Base-by-base conservation (phyloP, 2,113 vertebrate species). In the Xiphophorus hellerii region DNA sequence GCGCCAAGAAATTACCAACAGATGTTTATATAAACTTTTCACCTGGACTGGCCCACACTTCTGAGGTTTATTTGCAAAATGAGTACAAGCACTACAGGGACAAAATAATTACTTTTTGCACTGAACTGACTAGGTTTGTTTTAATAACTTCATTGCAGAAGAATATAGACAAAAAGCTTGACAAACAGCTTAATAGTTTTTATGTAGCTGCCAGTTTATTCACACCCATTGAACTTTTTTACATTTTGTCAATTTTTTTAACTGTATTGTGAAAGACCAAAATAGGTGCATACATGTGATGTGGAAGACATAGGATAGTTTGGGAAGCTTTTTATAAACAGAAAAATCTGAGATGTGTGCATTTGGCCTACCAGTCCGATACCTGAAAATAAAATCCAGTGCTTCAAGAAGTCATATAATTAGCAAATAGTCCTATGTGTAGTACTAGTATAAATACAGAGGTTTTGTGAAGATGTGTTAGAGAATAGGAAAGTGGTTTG, bases 21-120 rank as follows among this genome's bases (percentile, higher is more conserved):
- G 91, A 93, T 93, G 92, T 91, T 87, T 73, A 91, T 81, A 63
- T 87, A 88, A 85, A 90, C 81, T 74, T 78, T 83, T 88, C 86
- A 92, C 87, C 87, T 91, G 83, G 78, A 74, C 82, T 42, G 61
- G 70, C 72, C 78, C 74, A 64, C 83, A 81, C 71, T 82, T 80
- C 73, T 42, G 13, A 82, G 62, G 80, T 84, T 84, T 76, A 84
- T 89, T 79, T 83, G 74, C 51, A 75, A 84, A 83, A 79, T 51
- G 22, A 83, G 78, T 82, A 62, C 84, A 80, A 71, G 73, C 80
- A 73, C 71, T 72, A 4, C 39, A 5, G 68, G 87, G 67, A 82
- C 73, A 31, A 73, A 29, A 29, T 62, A 63, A 74, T 37, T 74
- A 54, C 67, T 79, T 74, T 51, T 48, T 27, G 51, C 63, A 74